A percentile compares a stretch with the other conserved stretches of the same genome.
Evolutionary conservation across 2,797 vertebrate genomes (phyloP).

Genomic region (Selene dorsalis): DNA sequence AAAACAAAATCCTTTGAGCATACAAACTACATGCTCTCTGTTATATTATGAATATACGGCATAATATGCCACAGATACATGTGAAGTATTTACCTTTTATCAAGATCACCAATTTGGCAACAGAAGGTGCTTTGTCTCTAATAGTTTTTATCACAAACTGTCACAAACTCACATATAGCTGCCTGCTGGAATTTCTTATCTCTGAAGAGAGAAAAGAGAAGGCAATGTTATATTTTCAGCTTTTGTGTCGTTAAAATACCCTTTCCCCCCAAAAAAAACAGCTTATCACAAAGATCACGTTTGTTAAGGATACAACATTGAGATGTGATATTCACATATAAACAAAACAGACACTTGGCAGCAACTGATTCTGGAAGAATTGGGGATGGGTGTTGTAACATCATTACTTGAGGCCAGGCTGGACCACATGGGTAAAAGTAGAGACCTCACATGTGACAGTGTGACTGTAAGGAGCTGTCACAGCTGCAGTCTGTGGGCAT

Average conservation of each 20-base stretch:
- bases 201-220: slow-evolving; percentile 64
- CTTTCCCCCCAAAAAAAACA: slow-evolving; percentile 50
- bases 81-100: slow-evolving; percentile 51
- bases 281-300: slow-evolving; percentile 73
- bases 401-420: slow-evolving; percentile 48
- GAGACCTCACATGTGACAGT: slow-evolving; percentile 30
- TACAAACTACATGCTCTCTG: slow-evolving; percentile 33
- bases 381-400: slow-evolving; percentile 43
- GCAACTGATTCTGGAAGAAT: slow-evolving; percentile 75
- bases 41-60: slow-evolving; percentile 41
- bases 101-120: slow-evolving; percentile 64
- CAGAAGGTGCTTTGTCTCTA: slow-evolving; percentile 76
- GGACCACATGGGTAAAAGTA: slow-evolving; percentile 45
- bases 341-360: slow-evolving; percentile 76
- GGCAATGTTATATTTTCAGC: slow-evolving; percentile 76
- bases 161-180: slow-evolving; percentile 79
- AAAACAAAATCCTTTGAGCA: slow-evolving; percentile 17
- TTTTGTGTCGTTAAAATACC: slow-evolving; percentile 64
- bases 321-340: slow-evolving; percentile 80
- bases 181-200: slow-evolving; percentile 78
- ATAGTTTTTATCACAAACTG: slow-evolving; percentile 60
- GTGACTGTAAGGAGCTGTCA: slow-evolving; percentile 15
- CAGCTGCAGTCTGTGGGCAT: slow-evolving; percentile 63
- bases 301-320: slow-evolving; percentile 77
- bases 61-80: slow-evolving; percentile 54